Base-by-base conservation (phyloP, 2,888 invertebrate species). In the Sarcophaga rosellei region DNA sequence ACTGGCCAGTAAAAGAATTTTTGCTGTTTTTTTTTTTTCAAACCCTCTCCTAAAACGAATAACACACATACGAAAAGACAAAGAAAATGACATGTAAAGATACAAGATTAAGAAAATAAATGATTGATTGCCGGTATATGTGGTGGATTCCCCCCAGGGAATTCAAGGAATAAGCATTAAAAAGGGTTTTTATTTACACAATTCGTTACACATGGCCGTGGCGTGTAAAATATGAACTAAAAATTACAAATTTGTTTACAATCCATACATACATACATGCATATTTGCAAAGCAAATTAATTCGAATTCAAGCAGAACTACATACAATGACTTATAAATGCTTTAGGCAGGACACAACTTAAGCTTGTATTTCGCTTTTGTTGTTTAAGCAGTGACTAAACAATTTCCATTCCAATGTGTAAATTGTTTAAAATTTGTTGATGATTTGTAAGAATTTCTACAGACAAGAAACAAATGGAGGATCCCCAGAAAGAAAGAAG, bases 41-140 rank as follows among this genome's bases (percentile, higher is more conserved):
- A 80, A 84, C 80, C 80, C 84, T 62, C 45, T 44, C 11, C 4
- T 35, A 6, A 45, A 70, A 25, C 15, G 59, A 21, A 62, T 12
- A 20, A 44, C 11, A 57, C 57, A 45, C 53, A 53, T 17, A 17
- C 53, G 17, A 53, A 15, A 53, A 53, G 61, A 61, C 15, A 61
- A 61, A 45, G 66, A 47, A 76, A 77, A 82, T 82, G 82, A 77
- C 79, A 84, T 65, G 65, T 65, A 70, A 80, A 79, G 84, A 84
- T 80, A 84, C 47, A 84, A 84, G 84, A 84, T 84, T 84, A 80
- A 80, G 84, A 80, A 84, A 80, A 80, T 84, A 80, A 80, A 63
- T 84, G 84, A 84, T 84, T 84, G 84, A 84, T 84, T 84, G 80
- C 84, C 77, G 68, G 68, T 53, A 17, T 53, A 53, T 53, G 17